Evolutionary conservation across 2,113 vertebrate genomes (phyloP).

Genomic region (Cyphomyrus plagiostoma): DNA sequence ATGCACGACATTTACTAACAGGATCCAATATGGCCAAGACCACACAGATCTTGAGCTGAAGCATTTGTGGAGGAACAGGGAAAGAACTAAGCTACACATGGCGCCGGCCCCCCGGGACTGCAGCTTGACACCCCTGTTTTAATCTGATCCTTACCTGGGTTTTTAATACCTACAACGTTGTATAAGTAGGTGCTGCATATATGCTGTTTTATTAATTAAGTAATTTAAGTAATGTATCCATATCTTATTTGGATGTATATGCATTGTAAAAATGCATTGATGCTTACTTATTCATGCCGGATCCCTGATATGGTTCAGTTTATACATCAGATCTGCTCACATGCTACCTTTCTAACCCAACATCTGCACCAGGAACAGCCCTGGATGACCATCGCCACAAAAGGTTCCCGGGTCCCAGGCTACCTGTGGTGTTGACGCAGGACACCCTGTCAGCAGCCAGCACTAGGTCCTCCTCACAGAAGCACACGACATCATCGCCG

Average conservation of each 20-base stretch:
- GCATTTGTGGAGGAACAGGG: too few relatives aligned
- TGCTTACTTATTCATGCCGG: neutral
- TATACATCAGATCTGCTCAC: neutral
- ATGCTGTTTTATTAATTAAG: neutral
- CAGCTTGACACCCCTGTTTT: too few relatives aligned
- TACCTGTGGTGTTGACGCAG: slow-evolving; percentile 66
- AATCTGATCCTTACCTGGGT: neutral
- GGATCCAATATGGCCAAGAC: too few relatives aligned
- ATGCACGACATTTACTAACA: too few relatives aligned
- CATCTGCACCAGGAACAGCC: neutral
- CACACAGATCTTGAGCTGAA: too few relatives aligned
- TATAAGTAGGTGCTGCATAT: neutral
- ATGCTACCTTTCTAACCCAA: neutral
- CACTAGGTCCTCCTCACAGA: slow-evolving; percentile 75
- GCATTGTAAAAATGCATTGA: neutral
- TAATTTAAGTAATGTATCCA: neutral
- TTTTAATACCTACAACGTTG: neutral
- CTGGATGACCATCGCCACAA: neutral
- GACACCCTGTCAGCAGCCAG: slow-evolving; percentile 76
- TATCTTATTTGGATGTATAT: neutral
- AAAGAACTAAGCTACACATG: too few relatives aligned
- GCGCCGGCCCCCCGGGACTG: too few relatives aligned
- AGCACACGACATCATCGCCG: slow-evolving; percentile 71
- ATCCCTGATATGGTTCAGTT: neutral
- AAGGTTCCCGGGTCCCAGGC: neutral